A percentile compares a stretch with the other conserved stretches of the same genome.
phyloP scores from a whole-genome alignment of 1,140 invertebrate species.

The Microplitis mediator region DNA sequence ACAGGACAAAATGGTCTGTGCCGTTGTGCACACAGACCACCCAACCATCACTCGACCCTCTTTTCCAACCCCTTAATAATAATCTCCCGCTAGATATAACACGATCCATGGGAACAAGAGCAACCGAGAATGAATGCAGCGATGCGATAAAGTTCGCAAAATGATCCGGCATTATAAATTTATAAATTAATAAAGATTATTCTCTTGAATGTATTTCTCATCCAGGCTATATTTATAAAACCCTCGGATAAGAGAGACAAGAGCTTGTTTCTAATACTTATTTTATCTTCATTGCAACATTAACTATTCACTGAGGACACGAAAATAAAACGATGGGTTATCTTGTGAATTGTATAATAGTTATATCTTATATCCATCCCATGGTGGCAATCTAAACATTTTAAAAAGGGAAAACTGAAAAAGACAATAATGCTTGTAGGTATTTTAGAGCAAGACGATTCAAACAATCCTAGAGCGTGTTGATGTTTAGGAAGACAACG shows the following conservation, averaged over 20 bases:
- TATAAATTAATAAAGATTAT: constrained; percentile 41
- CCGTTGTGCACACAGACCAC: constrained; percentile 22
- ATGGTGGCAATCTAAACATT: neutral
- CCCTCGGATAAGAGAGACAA: no score
- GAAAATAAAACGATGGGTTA: constrained; percentile 2
- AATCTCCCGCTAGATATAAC: neutral
- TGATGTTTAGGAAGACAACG: no score
- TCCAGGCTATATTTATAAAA: neutral
- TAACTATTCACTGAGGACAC: neutral
- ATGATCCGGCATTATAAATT: constrained; percentile 33
- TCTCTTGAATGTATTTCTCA: neutral
- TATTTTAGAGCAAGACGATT: neutral
- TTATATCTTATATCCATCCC: neutral
- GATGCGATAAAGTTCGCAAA: constrained; percentile 34
- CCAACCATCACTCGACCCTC: constrained; percentile 21
- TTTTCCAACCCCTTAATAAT: constrained; percentile 23
- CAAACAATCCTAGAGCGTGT: no score
- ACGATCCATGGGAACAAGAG: neutral
- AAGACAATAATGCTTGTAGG: neutral
- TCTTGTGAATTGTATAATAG: neutral
- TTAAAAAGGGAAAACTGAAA: neutral
- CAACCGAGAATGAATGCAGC: constrained; percentile 26
- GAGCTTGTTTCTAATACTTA: neutral
- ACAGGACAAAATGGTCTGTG: constrained; percentile 16
- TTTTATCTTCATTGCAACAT: neutral